A percentile compares a stretch with the other conserved stretches of the same genome.
phyloP scores from a whole-genome alignment of 2,797 vertebrate species.

The Pipistrellus kuhlii region DNA sequence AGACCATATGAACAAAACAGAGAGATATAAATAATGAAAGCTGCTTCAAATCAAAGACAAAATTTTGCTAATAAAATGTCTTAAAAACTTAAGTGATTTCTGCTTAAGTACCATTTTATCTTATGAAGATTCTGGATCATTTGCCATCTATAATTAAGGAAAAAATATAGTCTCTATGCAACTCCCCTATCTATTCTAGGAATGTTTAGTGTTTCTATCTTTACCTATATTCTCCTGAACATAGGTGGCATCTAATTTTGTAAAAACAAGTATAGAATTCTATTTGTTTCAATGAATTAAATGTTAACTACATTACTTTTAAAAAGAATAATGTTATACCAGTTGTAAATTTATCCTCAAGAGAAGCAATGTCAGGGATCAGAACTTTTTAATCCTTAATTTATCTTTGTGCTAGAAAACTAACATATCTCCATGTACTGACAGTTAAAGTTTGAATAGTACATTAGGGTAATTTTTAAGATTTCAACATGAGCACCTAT shows the following conservation, averaged over 20 bases:
- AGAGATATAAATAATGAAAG: not conserved
- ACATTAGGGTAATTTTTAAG: conserved; percentile 72
- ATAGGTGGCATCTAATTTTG: not conserved
- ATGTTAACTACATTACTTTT: conserved; percentile 51
- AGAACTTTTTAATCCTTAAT: conserved; percentile 70
- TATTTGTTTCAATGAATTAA: conserved; percentile 34
- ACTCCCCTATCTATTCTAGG: not conserved
- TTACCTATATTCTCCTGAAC: conserved; percentile 12
- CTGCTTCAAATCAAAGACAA: conserved; percentile 3
- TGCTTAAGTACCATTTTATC: not conserved
- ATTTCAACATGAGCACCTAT: conserved; percentile 75
- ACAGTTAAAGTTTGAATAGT: conserved; percentile 74
- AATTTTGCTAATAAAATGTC: not conserved
- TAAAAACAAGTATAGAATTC: conserved; percentile 14
- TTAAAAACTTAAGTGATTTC: conserved; percentile 29
- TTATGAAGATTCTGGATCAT: not conserved
- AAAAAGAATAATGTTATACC: conserved; percentile 1
- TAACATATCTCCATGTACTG: conserved; percentile 60
- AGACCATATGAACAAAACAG: not conserved
- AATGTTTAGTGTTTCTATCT: not conserved
- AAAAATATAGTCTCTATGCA: not conserved
- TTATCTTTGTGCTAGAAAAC: conserved; percentile 74
- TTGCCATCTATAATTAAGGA: not conserved
- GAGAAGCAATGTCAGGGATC: conserved; percentile 55
- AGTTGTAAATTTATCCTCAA: conserved; percentile 57